Evolutionary conservation across 2,888 invertebrate species (phyloP), one percentile per base, ranked within the genome.

Genomic region (Steinernema carpocapsae): DNA sequence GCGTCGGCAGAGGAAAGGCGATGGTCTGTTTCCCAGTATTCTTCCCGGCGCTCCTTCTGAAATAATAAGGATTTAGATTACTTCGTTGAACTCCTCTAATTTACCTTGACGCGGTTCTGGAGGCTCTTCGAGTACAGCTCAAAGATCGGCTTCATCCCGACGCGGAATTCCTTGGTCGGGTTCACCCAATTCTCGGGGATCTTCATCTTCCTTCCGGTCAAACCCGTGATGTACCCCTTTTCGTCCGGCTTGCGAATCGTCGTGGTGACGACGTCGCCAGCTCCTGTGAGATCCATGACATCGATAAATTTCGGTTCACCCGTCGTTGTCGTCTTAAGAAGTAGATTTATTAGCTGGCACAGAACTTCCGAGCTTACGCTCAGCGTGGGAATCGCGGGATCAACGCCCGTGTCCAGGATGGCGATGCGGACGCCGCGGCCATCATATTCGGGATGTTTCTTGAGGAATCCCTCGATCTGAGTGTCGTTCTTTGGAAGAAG

Each of bases 391-490:
- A 95, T 95, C 70, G 94, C 94, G 29, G 97, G 97, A 91, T 99
- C 97, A 73, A 99, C 94, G 10, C 97, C 97, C 1, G 97, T 96
- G 90, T 99, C 99, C 84, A 97, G 92, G 88, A 99, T 93, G 56
- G 96, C 97, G 88, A 99, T 95, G 80, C 93, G 90, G 72, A 94
- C 92, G 84, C 92, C 93, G 86, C 94, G 91, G 51, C 97, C 97
- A 91, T 99, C 95, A 73, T 83, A 84, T 0, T 77, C 76, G 22
- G 86, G 85, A 71, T 84, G 74, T 42, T 82, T 79, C 7, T 73
- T 70, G n/a, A 86, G 75, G 64, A 85, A 85, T 12, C 71, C 37
- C 45, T 81, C 82, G 14, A 45, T 43, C 17, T 71, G 71, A 24
- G 71, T 71, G 45, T 71, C 71, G 42, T 46, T 43, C 46, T 71